phyloP scores from a whole-genome alignment of 1,140 invertebrate species.

The Oryctes rhinoceros region DNA sequence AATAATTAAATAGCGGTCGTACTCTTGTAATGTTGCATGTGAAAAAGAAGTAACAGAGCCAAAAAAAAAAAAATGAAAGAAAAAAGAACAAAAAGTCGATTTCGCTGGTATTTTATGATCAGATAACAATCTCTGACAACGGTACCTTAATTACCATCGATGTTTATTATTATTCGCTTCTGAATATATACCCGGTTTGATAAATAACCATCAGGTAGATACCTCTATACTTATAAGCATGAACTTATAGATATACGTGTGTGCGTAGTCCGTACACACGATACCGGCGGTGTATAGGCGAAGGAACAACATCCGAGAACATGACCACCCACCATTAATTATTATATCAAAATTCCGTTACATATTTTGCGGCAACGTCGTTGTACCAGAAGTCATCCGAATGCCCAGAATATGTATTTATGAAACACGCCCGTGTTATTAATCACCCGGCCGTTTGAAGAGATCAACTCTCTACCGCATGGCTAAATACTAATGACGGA shows the following conservation, averaged over 20 bases:
- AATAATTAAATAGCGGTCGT: constrained; percentile 1
- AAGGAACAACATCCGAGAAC: constrained; percentile 29
- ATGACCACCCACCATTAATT: constrained; percentile 37
- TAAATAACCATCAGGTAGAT: constrained; percentile 25
- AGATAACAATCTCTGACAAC: constrained; percentile 35
- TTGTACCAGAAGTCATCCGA: constrained; percentile 33
- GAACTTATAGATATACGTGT: neutral
- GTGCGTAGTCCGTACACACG: neutral
- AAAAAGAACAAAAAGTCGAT: neutral
- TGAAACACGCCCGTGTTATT: constrained; percentile 32
- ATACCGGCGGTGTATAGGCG: neutral
- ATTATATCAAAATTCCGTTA: constrained; percentile 36
- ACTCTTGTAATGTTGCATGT: neutral
- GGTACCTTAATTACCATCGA: constrained; percentile 31
- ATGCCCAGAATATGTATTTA: constrained; percentile 23
- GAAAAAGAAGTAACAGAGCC: neutral
- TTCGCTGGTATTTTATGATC: constrained; percentile 13
- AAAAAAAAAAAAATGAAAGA: neutral
- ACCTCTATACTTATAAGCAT: neutral
- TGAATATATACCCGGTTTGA: constrained; percentile 23
- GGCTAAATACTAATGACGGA: constrained; percentile 32
- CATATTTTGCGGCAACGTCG: constrained; percentile 34
- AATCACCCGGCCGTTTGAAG: constrained; percentile 28
- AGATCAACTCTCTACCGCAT: constrained; percentile 27
- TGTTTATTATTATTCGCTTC: constrained; percentile 34